These are phyloP conservation scores for Palythoa grandiflora DNA, from an alignment of 92 coral and sea anemone genomes.

Conservation along the genomic window DNA sequence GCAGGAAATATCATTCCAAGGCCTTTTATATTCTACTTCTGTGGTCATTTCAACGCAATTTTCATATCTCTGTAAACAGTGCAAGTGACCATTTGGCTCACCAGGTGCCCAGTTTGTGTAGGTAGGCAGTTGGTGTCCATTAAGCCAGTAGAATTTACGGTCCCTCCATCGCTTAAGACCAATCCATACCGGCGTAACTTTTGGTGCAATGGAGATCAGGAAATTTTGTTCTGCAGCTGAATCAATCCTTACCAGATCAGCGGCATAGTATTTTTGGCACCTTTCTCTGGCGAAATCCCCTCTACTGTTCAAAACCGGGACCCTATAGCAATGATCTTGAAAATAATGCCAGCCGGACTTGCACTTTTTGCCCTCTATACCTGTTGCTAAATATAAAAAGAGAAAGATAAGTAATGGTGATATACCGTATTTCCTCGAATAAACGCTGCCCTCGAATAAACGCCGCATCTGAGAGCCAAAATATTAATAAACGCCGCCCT, in stretches of 20 bases:
- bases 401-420: no score
- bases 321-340: conserved; percentile 1
- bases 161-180: conserved; percentile 21
- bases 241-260: conserved; percentile 31
- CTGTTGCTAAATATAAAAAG: not conserved
- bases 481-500: no score
- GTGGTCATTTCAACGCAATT: conserved; percentile 19
- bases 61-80: not conserved
- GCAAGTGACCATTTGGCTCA: not conserved
- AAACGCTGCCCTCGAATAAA: no score
- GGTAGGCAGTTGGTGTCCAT: not conserved
- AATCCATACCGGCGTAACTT: not conserved
- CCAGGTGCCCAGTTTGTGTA: conserved; percentile 45
- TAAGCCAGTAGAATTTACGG: conserved; percentile 12
- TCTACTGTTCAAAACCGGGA: not conserved
- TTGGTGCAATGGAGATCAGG: not conserved
- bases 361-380: conserved; percentile 17
- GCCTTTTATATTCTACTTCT: not conserved
- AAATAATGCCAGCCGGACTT: not conserved
- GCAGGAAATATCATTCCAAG: conserved; percentile 33
- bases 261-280: not conserved
- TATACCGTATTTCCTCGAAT: no score
- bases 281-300: not conserved
- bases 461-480: no score
- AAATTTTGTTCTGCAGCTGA: conserved; percentile 33